Evolutionary conservation across 1,140 invertebrate genomes (phyloP).

Genomic region (Stegodyphus mimosarum): DNA sequence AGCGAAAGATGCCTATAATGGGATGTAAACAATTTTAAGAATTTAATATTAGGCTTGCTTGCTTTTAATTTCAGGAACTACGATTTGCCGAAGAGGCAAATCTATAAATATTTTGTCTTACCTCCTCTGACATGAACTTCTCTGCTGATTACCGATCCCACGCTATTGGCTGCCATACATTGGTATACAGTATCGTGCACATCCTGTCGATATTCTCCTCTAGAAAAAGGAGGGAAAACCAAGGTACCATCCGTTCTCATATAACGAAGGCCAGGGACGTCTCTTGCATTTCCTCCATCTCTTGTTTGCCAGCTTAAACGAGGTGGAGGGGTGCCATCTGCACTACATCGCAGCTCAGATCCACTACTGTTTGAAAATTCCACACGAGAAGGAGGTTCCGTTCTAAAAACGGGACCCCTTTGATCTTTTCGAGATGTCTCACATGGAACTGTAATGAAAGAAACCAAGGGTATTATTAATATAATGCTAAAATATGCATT

Average conservation of each 20-base stretch:
- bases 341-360: constrained; percentile 89
- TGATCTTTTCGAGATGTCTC: constrained; percentile 34
- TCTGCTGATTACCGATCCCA: constrained; percentile 88
- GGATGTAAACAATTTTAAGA: too few species aligned
- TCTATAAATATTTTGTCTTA: constrained; percentile 70
- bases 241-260: constrained; percentile 71
- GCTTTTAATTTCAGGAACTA: too few species aligned
- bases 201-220: constrained; percentile 72
- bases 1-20: too few species aligned
- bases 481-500: too few species aligned
- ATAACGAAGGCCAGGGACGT: constrained; percentile 78
- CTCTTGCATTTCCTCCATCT: constrained; percentile 75
- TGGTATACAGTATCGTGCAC: constrained; percentile 73
- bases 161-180: constrained; percentile 88
- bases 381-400: constrained; percentile 90
- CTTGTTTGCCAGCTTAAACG: constrained; percentile 81
- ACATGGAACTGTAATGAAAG: background rate
- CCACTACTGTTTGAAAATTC: constrained; percentile 96
- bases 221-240: constrained; percentile 67
- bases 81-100: too few species aligned
- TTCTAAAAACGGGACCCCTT: constrained; percentile 86
- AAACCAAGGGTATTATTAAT: too few species aligned
- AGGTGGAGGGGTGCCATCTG: constrained; percentile 87
- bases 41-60: too few species aligned
- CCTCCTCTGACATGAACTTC: constrained; percentile 95